Conservation (phyloP, 2,888 invertebrate genomes). For the Zootermopsis nevadensis region DNA sequence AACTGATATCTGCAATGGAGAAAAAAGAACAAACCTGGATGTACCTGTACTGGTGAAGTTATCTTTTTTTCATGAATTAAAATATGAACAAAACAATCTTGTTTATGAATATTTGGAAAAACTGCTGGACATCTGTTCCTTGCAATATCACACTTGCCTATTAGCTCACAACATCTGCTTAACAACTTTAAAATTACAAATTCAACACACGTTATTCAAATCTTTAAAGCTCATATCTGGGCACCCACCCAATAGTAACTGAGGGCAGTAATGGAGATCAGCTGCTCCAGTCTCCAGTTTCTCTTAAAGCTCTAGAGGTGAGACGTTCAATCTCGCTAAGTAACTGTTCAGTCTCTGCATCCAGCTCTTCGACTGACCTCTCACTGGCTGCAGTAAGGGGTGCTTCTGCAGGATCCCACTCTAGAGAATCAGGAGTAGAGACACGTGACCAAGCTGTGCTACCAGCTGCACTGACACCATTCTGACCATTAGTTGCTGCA, state of each 20-base stretch:
- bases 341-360: constrained; percentile 73
- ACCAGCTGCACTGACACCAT: constrained; percentile 35
- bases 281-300: constrained; percentile 67
- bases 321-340: constrained; percentile 75
- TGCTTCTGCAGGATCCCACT: constrained; percentile 74
- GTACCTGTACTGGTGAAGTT: too few species aligned
- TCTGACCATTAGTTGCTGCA: constrained; percentile 42
- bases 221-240: neutral
- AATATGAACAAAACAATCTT: too few species aligned
- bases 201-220: neutral
- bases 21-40: too few species aligned
- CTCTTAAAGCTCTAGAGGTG: constrained; percentile 73
- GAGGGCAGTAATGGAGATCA: constrained; percentile 44
- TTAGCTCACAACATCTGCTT: too few species aligned
- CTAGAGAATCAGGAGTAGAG: constrained; percentile 74
- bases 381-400: constrained; percentile 59
- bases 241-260: neutral
- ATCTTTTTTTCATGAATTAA: too few species aligned
- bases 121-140: neutral
- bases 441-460: constrained; percentile 52
- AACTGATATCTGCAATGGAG: too few species aligned
- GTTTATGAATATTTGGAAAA: too few species aligned
- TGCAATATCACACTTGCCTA: neutral
- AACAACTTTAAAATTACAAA: neutral
- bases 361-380: constrained; percentile 66